phyloP scores from a whole-genome alignment of 2,888 invertebrate genomes.

The Limnephilus lunatus region DNA sequence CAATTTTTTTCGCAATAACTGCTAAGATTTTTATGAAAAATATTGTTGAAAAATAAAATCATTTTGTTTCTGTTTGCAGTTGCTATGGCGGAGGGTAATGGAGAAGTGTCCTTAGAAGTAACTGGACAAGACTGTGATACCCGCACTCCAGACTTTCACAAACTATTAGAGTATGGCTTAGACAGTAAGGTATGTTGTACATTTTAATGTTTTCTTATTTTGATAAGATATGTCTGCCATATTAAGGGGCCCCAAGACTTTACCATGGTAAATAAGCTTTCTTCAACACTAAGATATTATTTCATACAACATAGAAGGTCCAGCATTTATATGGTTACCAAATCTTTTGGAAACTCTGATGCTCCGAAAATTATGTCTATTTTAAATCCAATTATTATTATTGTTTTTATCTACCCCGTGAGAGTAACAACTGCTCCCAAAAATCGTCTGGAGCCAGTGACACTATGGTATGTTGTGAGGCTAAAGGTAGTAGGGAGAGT shows the following conservation, averaged over 20 bases:
- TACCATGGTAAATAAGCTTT: neutral
- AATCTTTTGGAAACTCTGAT: neutral
- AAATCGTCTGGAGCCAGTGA: too few species aligned
- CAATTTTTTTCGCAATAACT: neutral
- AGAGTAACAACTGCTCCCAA: too few species aligned
- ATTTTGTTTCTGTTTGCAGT: constrained; percentile 70
- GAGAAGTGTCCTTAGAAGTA: constrained; percentile 86
- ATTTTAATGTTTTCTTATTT: neutral
- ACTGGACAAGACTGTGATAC: constrained; percentile 83
- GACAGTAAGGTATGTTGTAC: constrained; percentile 86
- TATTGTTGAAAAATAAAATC: constrained; percentile 3
- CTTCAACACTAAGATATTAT: neutral
- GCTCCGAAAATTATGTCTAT: neutral
- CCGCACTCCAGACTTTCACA: constrained; percentile 94
- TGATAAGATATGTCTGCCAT: neutral
- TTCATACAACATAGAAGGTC: neutral
- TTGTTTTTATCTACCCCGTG: too few species aligned
- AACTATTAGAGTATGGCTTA: constrained; percentile 96
- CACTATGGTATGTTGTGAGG: too few species aligned
- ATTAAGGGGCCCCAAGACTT: neutral
- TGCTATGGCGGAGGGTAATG: constrained; percentile 92
- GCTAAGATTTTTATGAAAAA: constrained; percentile 5
- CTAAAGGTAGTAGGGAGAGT: too few species aligned
- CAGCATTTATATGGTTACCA: neutral
- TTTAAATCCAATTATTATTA: neutral